phyloP scores from a whole-genome alignment of 2,888 invertebrate genomes.

The Tenthredo amoena region DNA sequence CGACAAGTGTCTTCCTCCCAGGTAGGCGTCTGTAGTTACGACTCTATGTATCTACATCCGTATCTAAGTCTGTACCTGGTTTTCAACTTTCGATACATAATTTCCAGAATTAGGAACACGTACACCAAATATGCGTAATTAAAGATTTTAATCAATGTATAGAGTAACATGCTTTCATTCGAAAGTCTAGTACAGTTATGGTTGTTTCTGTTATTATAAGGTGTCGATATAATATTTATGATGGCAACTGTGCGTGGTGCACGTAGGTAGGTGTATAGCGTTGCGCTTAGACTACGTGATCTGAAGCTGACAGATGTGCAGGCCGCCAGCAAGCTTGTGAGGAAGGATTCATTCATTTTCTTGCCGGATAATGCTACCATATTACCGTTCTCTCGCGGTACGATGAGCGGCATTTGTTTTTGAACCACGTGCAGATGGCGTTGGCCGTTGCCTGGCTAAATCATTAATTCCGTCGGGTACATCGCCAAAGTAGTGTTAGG shows the following conservation, averaged over 20 bases:
- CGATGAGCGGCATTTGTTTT: slow-evolving; percentile 41
- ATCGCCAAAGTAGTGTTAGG: slow-evolving; percentile 45
- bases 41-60: neutral
- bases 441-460: slow-evolving; percentile 4
- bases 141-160: no score
- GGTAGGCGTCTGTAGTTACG: slow-evolving; percentile 39
- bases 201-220: neutral
- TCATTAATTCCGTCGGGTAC: slow-evolving; percentile 39
- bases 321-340: neutral
- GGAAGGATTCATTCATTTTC: slow-evolving; percentile 49
- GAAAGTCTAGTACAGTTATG: neutral
- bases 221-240: slow-evolving; percentile 21
- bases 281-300: slow-evolving; percentile 40
- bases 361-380: slow-evolving; percentile 20
- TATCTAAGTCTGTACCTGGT: neutral
- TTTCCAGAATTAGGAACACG: neutral
- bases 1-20: slow-evolving; percentile 43
- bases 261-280: neutral
- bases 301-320: slow-evolving; percentile 11
- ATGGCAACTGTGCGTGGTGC: slow-evolving; percentile 9
- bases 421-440: slow-evolving; percentile 46
- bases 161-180: no score
- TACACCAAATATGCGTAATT: neutral
- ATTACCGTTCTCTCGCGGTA: slow-evolving; percentile 30
- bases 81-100: neutral